Base-by-base conservation (phyloP, 1,140 invertebrate species). In the Musca domestica region DNA sequence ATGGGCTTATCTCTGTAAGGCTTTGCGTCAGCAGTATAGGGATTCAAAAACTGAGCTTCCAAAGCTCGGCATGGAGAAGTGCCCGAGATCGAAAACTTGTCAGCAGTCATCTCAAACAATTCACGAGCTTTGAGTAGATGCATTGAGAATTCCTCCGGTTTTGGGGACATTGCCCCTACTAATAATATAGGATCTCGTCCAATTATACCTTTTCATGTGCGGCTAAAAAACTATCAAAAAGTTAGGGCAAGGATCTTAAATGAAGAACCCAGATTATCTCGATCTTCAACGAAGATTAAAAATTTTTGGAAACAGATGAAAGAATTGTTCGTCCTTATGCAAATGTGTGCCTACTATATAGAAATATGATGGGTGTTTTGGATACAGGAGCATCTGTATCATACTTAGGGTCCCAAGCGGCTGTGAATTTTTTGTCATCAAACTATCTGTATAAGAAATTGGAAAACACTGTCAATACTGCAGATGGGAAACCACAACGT, bases 131-230 rank as follows among this genome's bases (percentile, higher is more conserved):
- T 6, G 14, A 41, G 34, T 7, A 41, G 34, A 41, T 41, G 6
- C 34, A 7, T 41, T 41, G 34, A 41, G 14, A 7, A 7, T 41
- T 41, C 14, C 34, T 41, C 6, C 14, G 14, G 6, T 41, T 41
- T 41, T 14, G 30, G 63, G 17, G 67, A 61, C 12, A 25, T 51
- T 4, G 49, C 15, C 12, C n/a, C 19, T 68, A 10, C 22, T 9
- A 48, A 19, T 2, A 25, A 23, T 12, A 15, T 52, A 4, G 27
- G 23, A 20, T 69, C 71, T 25, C 23, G 67, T 47, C 68, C n/a
- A n/a, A 67, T 54, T 68, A 67, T 27, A 67, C 69, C 2, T 17
- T 72, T 12, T 67, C 67, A 3, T 64, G 67, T 5, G 67, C 71
- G 41, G 69, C n/a, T n/a, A n/a, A n/a, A n/a, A n/a, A n/a, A n/a